Percentiles rank a stretch among this genome's conserved stretches.
These are phyloP conservation scores for Seriola aureovittata DNA, from an alignment of 2,113 vertebrate species.

Conservation along the genomic window DNA sequence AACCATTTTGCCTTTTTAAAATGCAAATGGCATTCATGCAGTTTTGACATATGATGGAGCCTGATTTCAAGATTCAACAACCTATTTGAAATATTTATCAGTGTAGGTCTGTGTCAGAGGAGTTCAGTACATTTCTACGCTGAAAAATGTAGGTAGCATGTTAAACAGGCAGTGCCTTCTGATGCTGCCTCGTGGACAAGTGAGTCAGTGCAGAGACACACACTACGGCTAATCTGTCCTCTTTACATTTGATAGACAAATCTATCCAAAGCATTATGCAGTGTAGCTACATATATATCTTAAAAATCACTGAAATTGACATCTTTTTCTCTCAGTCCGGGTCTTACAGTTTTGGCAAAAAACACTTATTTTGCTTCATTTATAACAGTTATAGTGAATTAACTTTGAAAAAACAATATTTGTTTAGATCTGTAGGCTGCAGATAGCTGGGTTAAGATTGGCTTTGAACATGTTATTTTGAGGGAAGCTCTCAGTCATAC, in stretches of 20 bases:
- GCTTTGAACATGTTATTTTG: too few relatives aligned
- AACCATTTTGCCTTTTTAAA: neutral
- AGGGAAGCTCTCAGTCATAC: too few relatives aligned
- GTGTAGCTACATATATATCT: neutral
- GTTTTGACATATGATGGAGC: neutral
- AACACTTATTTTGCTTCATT: neutral
- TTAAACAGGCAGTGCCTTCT: neutral
- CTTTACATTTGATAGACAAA: neutral
- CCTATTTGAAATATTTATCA: neutral
- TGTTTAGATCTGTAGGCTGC: too few relatives aligned
- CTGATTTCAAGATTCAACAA: neutral
- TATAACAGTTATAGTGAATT: too few relatives aligned
- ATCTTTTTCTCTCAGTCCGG: neutral
- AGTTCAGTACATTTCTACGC: neutral
- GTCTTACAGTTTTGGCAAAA: neutral
- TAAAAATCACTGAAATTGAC: neutral
- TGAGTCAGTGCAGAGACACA: neutral
- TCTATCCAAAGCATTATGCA: slow-evolving; percentile 8
- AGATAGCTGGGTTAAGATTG: too few relatives aligned
- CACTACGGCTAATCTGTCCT: neutral
- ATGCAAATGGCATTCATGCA: neutral
- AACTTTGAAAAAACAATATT: too few relatives aligned
- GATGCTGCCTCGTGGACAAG: neutral
- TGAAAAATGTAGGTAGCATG: neutral
- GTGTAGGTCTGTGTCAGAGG: neutral